Evolutionary conservation across 2,797 vertebrate genomes (phyloP).

Genomic region (Hirundo rustica): DNA sequence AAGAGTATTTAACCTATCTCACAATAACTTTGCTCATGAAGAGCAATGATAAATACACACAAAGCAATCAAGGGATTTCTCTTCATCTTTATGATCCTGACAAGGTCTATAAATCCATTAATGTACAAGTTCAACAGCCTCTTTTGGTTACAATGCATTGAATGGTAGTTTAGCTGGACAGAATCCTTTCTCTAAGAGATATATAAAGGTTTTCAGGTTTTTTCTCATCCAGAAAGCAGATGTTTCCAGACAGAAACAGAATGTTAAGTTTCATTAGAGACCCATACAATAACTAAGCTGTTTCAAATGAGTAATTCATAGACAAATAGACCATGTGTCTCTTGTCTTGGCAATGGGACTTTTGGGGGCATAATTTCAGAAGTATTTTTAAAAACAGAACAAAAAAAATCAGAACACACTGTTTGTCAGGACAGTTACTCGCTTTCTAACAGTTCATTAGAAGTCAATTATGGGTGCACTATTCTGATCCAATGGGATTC

Average conservation of each 20-base stretch:
- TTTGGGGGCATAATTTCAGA: background rate
- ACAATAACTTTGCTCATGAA: background rate
- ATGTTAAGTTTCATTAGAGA: slow-evolving; percentile 45
- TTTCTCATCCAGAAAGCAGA: background rate
- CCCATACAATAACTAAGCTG: background rate
- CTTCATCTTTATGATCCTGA: slow-evolving; percentile 18
- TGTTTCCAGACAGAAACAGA: slow-evolving; percentile 33
- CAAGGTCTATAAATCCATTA: slow-evolving; percentile 24
- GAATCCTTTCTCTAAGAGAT: background rate
- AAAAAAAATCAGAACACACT: background rate
- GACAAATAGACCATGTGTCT: background rate
- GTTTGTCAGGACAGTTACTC: background rate
- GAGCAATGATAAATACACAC: background rate
- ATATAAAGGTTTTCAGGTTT: background rate
- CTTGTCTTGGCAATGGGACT: background rate
- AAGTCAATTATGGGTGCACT: background rate
- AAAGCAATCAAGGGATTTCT: background rate
- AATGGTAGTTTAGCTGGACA: background rate
- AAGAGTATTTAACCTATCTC: background rate
- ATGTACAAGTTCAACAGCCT: background rate
- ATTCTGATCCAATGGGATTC: background rate
- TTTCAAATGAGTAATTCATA: slow-evolving; percentile 29
- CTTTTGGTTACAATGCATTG: background rate
- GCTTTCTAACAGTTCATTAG: background rate
- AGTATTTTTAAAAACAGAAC: background rate